Base-by-base conservation (phyloP, 2,888 invertebrate species). In the Portevinia maculata region DNA sequence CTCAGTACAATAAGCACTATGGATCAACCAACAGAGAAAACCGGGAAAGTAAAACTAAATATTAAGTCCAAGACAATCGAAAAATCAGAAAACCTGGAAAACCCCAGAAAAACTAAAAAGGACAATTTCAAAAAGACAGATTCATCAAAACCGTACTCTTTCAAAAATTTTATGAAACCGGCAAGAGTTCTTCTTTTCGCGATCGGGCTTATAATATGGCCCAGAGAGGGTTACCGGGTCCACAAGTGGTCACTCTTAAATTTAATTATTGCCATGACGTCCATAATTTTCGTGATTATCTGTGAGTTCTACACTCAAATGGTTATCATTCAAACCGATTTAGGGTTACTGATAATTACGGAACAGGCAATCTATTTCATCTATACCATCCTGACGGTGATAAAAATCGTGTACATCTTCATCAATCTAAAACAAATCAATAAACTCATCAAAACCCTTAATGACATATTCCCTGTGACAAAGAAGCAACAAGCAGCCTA, bases 381-480 rank as follows among this genome's bases (percentile, higher is more conserved):
- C 28, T 64, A 64, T n/a, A 9, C 50, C 1, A 4, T 64, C n/a
- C 52, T 64, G 11, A 39, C 39, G 21, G 64, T 52, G 17, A 6
- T 64, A 13, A 64, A 64, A 15, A 34, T 64, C 8, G n/a, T 64
- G 7, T 52, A 21, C 28, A 28, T 64, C 2, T 64, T 64, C 15
- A 28, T 15, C 1, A 50, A 37, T n/a, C 24, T 64, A 0, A 2
- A 3, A n/a, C 24, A 64, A 30, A 50, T 64, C 7, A 64, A 64
- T 19, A 37, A 48, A 19, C 37, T 64, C 0, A 17, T 64, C 4
- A 28, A 21, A 32, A 71, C 30, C 2, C 13, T 71, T 19, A 32
- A 71, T 24, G 50, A 44, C 3, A 32, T 60, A 4, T 71, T 71
- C 24, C 70, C 60, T 0, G 41, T 50, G 9, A 52, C 41, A 3